Conservation (phyloP, 2,113 vertebrate genomes). For the Balaenoptera acutorostrata region DNA sequence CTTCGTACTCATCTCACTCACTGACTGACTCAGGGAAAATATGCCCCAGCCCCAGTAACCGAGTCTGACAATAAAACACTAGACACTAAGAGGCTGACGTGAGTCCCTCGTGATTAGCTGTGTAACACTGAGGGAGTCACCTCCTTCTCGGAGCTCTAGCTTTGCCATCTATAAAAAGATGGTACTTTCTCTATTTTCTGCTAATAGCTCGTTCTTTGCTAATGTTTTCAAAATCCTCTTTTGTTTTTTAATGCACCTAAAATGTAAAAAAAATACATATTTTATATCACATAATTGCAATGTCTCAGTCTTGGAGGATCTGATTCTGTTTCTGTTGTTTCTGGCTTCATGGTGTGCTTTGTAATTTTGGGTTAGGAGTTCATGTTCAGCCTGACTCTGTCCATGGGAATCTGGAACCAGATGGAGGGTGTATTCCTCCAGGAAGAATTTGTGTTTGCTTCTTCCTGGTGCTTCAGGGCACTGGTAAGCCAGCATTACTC, state of each 20-base stretch:
- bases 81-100: background rate
- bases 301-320: slow-evolving; percentile 20
- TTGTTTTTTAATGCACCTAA: background rate
- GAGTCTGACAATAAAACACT: background rate
- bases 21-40: background rate
- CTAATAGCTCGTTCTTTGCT: background rate
- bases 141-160: background rate
- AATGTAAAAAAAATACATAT: background rate
- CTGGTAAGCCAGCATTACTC: slow-evolving; percentile 25
- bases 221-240: slow-evolving; percentile 26
- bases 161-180: background rate
- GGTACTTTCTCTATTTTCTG: slow-evolving; percentile 1
- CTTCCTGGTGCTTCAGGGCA: slow-evolving; percentile 8
- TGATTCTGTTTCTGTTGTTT: slow-evolving; percentile 40
- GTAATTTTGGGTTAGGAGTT: slow-evolving; percentile 56
- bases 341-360: slow-evolving; percentile 45
- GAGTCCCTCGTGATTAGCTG: background rate
- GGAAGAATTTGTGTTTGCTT: slow-evolving; percentile 35
- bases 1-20: background rate
- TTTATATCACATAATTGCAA: slow-evolving; percentile 16
- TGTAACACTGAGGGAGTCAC: background rate
- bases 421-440: slow-evolving; percentile 11
- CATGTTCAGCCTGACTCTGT: slow-evolving; percentile 29
- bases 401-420: slow-evolving; percentile 17
- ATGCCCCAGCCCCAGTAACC: background rate